A percentile compares a stretch with the other conserved stretches of the same genome.
Evolutionary conservation across 2,113 vertebrate genomes (phyloP).

Genomic region (Ovis canadensis): DNA sequence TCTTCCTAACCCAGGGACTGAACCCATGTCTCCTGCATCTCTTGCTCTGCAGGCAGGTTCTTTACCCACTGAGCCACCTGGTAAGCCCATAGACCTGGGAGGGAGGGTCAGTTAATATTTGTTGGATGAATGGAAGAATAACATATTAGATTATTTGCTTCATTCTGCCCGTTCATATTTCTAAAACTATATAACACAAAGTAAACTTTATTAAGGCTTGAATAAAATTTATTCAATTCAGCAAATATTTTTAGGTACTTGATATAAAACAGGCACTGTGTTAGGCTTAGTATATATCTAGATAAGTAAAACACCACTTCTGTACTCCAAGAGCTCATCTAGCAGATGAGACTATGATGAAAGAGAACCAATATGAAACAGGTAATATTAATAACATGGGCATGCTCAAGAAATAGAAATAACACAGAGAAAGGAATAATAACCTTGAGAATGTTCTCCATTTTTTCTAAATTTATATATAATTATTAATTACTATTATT

Average conservation of each 20-base stretch:
- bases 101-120: not conserved
- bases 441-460: not conserved
- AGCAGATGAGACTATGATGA: too few relatives aligned
- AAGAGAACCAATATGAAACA: not conserved
- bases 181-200: not conserved
- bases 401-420: not conserved
- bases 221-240: not conserved
- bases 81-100: not conserved
- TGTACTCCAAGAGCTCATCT: not conserved
- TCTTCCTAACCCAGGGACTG: not conserved
- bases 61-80: not conserved
- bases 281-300: not conserved
- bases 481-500: not conserved
- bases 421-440: not conserved
- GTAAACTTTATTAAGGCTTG: not conserved
- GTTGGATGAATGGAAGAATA: not conserved
- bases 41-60: not conserved
- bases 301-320: not conserved
- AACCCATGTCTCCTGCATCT: not conserved
- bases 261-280: not conserved
- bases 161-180: not conserved
- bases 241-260: not conserved
- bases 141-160: not conserved
- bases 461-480: not conserved
- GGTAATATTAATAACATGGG: not conserved